Evolutionary conservation across 2,113 vertebrate species (phyloP).

Genomic region (Coracopsis vasa): DNA sequence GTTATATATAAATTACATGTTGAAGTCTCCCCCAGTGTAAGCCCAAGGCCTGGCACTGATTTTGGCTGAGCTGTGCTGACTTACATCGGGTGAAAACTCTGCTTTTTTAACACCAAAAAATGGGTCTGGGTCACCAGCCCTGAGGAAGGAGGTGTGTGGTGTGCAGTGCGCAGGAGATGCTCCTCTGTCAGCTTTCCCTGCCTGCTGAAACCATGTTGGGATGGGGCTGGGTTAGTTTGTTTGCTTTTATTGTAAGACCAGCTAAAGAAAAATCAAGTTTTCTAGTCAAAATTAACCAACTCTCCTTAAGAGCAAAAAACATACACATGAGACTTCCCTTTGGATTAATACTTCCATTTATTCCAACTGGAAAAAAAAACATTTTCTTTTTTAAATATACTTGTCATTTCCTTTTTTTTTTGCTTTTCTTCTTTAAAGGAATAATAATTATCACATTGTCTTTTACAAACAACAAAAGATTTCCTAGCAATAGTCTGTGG

Average conservation of each 20-base stretch:
- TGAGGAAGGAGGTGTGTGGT: not conserved
- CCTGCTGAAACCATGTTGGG: not conserved
- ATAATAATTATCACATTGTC: slow-evolving; percentile 70
- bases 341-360: slow-evolving; percentile 60
- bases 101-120: slow-evolving; percentile 18
- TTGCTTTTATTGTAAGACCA: not conserved
- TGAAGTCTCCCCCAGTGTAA: not conserved
- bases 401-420: not conserved
- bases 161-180: not conserved
- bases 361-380: slow-evolving; percentile 55
- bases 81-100: not conserved
- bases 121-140: not conserved
- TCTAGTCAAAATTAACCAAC: not conserved
- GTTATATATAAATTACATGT: not conserved
- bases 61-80: not conserved
- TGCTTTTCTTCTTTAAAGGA: slow-evolving; percentile 13
- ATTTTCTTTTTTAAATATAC: slow-evolving; percentile 58
- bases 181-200: not conserved
- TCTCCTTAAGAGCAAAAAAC: not conserved
- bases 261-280: not conserved
- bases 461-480: slow-evolving; percentile 68
- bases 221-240: not conserved
- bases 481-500: slow-evolving; percentile 64
- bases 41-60: not conserved
- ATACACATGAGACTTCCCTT: slow-evolving; percentile 43